These are phyloP conservation scores for Troglohyphantes excavatus DNA, from an alignment of 2,888 invertebrate genomes.

Conservation along the genomic window DNA sequence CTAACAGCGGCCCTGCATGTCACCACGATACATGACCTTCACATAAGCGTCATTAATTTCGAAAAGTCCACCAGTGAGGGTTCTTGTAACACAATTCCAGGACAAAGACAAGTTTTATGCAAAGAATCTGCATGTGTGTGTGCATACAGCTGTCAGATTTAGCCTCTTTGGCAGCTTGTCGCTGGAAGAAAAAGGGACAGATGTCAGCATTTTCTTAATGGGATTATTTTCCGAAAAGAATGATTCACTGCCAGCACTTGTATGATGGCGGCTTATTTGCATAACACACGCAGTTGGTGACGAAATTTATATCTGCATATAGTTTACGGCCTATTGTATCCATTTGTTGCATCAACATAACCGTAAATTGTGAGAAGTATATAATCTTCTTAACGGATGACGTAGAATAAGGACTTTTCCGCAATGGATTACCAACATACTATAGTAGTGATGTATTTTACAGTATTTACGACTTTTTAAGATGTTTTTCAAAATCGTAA, in stretches of 20 bases:
- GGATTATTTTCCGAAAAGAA: neutral
- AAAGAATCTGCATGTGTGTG: neutral
- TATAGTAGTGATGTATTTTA: too few species aligned
- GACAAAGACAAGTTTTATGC: neutral
- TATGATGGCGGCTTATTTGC: neutral
- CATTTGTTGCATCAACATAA: too few species aligned
- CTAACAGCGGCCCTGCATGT: too few species aligned
- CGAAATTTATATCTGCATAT: neutral
- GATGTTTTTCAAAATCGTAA: too few species aligned
- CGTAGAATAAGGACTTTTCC: too few species aligned
- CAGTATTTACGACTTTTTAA: too few species aligned
- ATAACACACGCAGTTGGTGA: neutral
- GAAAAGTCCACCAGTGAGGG: neutral
- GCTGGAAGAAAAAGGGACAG: neutral
- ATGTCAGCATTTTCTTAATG: neutral
- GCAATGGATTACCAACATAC: too few species aligned
- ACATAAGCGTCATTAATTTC: neutral
- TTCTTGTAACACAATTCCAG: neutral
- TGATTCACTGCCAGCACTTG: neutral
- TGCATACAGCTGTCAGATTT: neutral
- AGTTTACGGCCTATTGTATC: neutral
- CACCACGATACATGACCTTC: too few species aligned
- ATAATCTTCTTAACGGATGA: too few species aligned
- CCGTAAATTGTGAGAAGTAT: too few species aligned
- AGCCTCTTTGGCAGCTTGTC: neutral